These are phyloP conservation scores for Coleophora flavipennella DNA, from an alignment of 2,888 invertebrate species.

Conservation along the genomic window DNA sequence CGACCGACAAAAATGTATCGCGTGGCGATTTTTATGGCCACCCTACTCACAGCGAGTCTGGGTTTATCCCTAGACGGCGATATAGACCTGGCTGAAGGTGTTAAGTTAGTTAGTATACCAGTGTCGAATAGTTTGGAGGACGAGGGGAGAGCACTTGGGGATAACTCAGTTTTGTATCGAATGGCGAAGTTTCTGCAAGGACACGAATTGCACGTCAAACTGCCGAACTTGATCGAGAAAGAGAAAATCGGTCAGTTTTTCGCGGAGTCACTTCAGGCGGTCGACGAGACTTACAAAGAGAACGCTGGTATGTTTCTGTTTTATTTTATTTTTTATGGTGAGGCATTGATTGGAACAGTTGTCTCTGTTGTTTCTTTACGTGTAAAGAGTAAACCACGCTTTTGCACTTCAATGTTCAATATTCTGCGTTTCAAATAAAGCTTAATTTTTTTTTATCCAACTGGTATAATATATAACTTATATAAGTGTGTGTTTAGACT, in stretches of 20 bases:
- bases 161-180: constrained; percentile 68
- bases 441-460: too few relatives aligned
- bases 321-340: too few relatives aligned
- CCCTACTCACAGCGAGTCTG: constrained; percentile 25
- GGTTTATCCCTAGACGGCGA: constrained; percentile 61
- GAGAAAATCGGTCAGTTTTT: constrained; percentile 75
- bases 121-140: constrained; percentile 60
- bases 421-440: too few relatives aligned
- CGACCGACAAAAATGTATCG: constrained; percentile 51
- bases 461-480: too few relatives aligned
- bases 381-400: too few relatives aligned
- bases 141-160: constrained; percentile 61
- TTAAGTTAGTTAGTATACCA: constrained; percentile 72
- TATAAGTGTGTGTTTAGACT: too few relatives aligned
- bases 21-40: constrained; percentile 24
- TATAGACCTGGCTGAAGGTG: constrained; percentile 74
- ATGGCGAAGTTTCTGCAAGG: constrained; percentile 79
- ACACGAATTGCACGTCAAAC: constrained; percentile 80
- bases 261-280: constrained; percentile 62
- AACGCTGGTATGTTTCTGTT: constrained; percentile 57
- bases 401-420: too few relatives aligned
- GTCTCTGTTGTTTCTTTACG: too few relatives aligned
- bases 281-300: constrained; percentile 55
- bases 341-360: too few relatives aligned
- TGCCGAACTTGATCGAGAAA: constrained; percentile 79